Conservation (phyloP, 2,113 vertebrate genomes). For the Elephas maximus region DNA sequence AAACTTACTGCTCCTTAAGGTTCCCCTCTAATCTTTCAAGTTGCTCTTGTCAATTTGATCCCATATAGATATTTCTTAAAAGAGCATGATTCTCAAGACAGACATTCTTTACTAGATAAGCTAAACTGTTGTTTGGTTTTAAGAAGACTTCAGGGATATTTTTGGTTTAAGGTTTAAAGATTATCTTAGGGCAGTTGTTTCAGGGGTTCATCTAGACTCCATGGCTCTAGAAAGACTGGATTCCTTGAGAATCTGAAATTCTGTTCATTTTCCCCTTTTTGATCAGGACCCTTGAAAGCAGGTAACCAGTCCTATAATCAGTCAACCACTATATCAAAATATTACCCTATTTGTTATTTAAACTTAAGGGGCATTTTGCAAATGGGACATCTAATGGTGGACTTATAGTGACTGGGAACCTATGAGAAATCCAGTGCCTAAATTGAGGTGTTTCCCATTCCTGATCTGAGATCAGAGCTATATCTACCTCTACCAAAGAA, state of each 20-base stretch:
- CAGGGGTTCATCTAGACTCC: neutral
- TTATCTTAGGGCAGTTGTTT: neutral
- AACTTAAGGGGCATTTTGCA: neutral
- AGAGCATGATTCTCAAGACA: neutral
- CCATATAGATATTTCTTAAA: neutral
- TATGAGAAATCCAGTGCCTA: slow-evolving; percentile 5
- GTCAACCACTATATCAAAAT: neutral
- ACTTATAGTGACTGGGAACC: neutral
- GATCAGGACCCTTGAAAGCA: neutral
- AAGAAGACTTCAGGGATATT: neutral
- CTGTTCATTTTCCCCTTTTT: neutral
- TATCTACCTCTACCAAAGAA: neutral
- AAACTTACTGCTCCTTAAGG: neutral
- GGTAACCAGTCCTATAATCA: neutral
- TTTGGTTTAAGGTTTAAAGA: neutral
- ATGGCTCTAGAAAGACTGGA: neutral
- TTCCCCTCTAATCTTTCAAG: neutral
- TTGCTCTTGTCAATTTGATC: neutral
- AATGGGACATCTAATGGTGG: neutral
- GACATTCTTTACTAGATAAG: neutral
- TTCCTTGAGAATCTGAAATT: neutral
- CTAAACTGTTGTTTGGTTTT: neutral
- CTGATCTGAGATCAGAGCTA: neutral
- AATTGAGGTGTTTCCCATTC: neutral
- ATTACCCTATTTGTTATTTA: neutral